Evolutionary conservation across 2,797 vertebrate species (phyloP).

Genomic region (Stomatorhinus walkeri): DNA sequence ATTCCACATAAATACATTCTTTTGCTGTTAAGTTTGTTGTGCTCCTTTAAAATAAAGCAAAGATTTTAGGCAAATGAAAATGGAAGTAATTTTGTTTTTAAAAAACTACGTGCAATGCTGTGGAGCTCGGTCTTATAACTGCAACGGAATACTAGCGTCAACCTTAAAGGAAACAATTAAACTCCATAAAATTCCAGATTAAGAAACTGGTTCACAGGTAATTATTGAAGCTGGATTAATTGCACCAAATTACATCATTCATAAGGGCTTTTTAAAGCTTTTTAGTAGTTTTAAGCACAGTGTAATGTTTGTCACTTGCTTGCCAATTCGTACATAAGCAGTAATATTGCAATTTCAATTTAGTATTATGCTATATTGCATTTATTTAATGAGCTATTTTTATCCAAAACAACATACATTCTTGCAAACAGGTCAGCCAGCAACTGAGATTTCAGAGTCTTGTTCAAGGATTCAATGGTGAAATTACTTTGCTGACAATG

Average conservation of each 20-base stretch:
- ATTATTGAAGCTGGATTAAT: conserved; percentile 19
- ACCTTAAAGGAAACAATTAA: conserved; percentile 12
- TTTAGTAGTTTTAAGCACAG: background rate
- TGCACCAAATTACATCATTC: conserved; percentile 16
- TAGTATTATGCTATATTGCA: background rate
- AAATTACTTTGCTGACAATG: background rate
- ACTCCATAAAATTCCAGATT: conserved; percentile 15
- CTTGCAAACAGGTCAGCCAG: background rate
- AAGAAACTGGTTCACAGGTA: conserved; percentile 18
- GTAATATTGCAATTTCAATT: background rate
- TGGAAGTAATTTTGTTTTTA: conserved; percentile 1
- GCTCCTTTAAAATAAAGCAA: background rate
- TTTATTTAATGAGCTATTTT: background rate
- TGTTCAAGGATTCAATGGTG: background rate
- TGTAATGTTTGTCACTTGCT: background rate
- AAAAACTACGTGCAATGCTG: background rate
- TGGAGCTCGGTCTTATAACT: background rate
- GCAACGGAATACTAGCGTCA: background rate
- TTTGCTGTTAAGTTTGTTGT: background rate
- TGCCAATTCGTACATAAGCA: background rate
- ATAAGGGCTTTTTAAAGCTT: background rate
- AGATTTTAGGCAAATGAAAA: background rate
- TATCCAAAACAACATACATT: background rate
- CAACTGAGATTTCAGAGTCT: background rate
- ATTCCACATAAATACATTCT: background rate